These are phyloP conservation scores for Caenorhabditis brenneri DNA, from an alignment of 1,140 invertebrate genomes.

Conservation along the genomic window DNA sequence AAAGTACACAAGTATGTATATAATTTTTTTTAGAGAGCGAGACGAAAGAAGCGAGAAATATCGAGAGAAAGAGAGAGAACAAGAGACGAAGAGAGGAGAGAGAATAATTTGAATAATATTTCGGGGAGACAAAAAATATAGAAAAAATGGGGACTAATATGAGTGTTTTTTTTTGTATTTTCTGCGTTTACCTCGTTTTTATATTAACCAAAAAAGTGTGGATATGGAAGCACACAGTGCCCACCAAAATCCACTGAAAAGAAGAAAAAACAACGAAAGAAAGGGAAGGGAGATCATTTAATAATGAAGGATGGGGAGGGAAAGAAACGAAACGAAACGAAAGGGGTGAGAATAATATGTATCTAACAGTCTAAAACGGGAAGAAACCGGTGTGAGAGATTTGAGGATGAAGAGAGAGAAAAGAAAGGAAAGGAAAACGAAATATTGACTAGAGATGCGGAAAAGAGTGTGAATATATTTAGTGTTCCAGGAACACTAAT, in stretches of 20 bases:
- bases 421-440: not conserved
- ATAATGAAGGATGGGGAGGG: not conserved
- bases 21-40: too few species aligned
- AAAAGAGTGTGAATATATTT: not conserved
- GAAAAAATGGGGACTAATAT: not conserved
- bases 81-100: not conserved
- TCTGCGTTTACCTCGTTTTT: slow-evolving; percentile 2
- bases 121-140: not conserved
- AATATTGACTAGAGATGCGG: slow-evolving; percentile 13
- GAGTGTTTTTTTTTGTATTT: not conserved
- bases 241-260: not conserved
- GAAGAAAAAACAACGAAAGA: not conserved
- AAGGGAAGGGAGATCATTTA: not conserved
- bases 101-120: not conserved
- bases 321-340: not conserved
- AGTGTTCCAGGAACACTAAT: too few species aligned
- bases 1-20: slow-evolving; percentile 16
- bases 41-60: not conserved
- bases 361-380: not conserved
- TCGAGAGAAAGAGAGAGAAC: not conserved
- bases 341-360: not conserved
- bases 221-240: not conserved
- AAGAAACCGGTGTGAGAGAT: slow-evolving; percentile 6
- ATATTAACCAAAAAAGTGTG: not conserved
- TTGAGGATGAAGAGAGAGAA: not conserved